Evolutionary conservation across 2,888 invertebrate species (phyloP).

Genomic region (Lamellibrachia satsuma): DNA sequence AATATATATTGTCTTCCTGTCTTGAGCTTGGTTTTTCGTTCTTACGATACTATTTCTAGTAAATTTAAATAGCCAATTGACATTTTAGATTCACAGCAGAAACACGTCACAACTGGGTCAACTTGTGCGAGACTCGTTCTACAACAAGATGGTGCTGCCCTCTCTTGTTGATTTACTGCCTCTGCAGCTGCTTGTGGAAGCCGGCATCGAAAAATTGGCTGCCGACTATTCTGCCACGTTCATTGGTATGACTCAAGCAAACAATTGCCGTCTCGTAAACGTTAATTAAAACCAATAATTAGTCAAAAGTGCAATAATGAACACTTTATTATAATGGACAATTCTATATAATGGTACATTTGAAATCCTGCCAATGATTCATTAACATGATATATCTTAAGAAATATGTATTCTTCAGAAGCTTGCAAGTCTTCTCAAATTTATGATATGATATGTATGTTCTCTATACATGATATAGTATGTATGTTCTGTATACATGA

Average conservation of each 20-base stretch:
- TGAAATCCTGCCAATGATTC: no score
- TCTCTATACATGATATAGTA: no score
- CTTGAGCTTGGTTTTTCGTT: neutral
- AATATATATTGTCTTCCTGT: neutral
- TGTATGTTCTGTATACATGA: no score
- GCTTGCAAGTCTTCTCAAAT: no score
- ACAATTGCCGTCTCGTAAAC: neutral
- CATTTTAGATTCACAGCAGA: constrained; percentile 40
- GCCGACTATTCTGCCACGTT: constrained; percentile 52
- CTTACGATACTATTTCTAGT: neutral
- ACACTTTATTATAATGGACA: no score
- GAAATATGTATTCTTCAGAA: no score
- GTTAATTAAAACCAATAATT: neutral
- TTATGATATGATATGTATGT: no score
- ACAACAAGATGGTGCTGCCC: constrained; percentile 48
- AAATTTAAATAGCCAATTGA: constrained; percentile 31
- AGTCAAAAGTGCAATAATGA: neutral
- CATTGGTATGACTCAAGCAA: constrained; percentile 30
- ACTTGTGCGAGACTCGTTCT: constrained; percentile 53
- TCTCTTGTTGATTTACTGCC: constrained; percentile 48
- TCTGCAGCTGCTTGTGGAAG: constrained; percentile 53
- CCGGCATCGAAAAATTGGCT: constrained; percentile 54
- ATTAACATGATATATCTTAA: no score
- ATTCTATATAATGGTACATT: no score
- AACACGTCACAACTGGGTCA: constrained; percentile 55